phyloP scores from a whole-genome alignment of 2,888 invertebrate genomes.

The Aethes cnicana region DNA sequence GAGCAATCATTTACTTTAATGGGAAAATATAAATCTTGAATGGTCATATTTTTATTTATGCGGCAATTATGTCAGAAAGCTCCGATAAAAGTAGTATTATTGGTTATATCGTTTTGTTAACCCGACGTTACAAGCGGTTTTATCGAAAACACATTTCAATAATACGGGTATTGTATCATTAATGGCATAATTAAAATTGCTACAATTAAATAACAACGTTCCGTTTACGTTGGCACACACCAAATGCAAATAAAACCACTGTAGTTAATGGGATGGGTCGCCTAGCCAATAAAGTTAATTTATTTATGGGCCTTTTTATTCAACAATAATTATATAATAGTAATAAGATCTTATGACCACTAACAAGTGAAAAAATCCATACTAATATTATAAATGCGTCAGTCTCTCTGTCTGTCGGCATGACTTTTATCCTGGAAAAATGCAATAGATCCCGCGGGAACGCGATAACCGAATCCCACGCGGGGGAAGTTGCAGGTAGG shows the following conservation, averaged over 20 bases:
- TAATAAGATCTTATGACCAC: too few species aligned
- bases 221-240: neutral
- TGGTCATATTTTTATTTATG: conserved; percentile 28
- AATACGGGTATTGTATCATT: conserved; percentile 9
- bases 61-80: conserved; percentile 16
- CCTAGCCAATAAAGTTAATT: too few species aligned
- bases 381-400: too few species aligned
- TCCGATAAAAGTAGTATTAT: conserved; percentile 18
- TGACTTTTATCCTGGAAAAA: too few species aligned
- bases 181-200: conserved; percentile 1
- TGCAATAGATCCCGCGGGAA: too few species aligned
- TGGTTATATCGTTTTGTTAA: conserved; percentile 21
- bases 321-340: too few species aligned
- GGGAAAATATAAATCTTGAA: conserved; percentile 1
- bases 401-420: too few species aligned
- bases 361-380: too few species aligned
- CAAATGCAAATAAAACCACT: neutral
- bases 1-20: neutral
- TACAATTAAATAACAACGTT: conserved; percentile 1
- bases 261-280: too few species aligned
- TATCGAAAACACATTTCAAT: conserved; percentile 4
- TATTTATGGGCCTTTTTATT: too few species aligned
- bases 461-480: too few species aligned
- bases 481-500: too few species aligned
- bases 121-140: conserved; percentile 5